A percentile compares a stretch with the other conserved stretches of the same genome.
Conservation (phyloP, 2,113 vertebrate genomes). For the Brachionichthys hirsutus region DNA sequence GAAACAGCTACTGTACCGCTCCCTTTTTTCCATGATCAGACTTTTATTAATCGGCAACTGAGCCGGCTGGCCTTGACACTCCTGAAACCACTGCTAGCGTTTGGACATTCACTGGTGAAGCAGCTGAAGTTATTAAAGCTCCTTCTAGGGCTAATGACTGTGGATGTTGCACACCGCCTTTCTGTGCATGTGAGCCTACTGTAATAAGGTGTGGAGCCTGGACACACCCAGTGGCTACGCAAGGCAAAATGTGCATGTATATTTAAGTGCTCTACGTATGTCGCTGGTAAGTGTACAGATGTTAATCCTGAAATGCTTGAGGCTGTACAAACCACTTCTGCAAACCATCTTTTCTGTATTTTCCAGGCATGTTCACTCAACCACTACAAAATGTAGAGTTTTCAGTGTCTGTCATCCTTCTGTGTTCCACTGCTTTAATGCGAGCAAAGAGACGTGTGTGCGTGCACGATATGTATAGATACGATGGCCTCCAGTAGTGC, state of each 20-base stretch:
- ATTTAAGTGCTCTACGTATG: constrained; percentile 22
- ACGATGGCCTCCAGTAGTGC: constrained; percentile 12
- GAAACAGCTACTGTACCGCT: constrained; percentile 4
- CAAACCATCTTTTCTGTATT: constrained; percentile 17
- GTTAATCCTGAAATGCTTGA: constrained; percentile 63
- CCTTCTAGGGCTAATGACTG: constrained; percentile 2
- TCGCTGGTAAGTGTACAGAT: constrained; percentile 33
- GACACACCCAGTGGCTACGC: constrained; percentile 22
- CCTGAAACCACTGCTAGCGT: no score
- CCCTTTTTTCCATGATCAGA: neutral
- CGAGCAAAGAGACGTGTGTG: neutral
- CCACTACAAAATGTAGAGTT: constrained; percentile 21
- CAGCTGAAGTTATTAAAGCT: constrained; percentile 10
- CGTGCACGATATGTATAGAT: neutral
- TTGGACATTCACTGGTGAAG: constrained; percentile 19
- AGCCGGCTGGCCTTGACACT: constrained; percentile 25
- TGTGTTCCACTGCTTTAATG: constrained; percentile 36
- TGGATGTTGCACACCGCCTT: neutral
- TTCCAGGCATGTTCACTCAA: constrained; percentile 38
- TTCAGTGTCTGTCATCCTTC: constrained; percentile 18
- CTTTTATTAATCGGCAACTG: neutral
- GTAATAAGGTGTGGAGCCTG: constrained; percentile 17
- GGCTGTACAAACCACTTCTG: constrained; percentile 37
- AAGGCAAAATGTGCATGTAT: constrained; percentile 26
- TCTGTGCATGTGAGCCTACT: constrained; percentile 17